A percentile compares a stretch with the other conserved stretches of the same genome.
Conservation (phyloP, 2,888 invertebrate species). For the Argyresthia albistria region DNA sequence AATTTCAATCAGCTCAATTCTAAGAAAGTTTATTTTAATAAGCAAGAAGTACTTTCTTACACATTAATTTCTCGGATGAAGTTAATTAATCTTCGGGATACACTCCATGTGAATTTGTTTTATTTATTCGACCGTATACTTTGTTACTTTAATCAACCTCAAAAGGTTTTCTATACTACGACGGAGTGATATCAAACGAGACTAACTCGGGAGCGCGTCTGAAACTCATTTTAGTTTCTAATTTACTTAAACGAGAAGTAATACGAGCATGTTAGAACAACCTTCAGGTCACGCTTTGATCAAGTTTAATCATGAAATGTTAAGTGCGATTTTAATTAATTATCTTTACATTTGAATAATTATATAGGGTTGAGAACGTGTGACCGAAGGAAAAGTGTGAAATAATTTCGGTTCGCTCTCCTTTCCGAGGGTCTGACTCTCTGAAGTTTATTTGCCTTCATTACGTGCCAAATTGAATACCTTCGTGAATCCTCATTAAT, state of each 20-base stretch:
- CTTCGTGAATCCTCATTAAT: slow-evolving; percentile 64
- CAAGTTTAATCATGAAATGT: slow-evolving; percentile 13
- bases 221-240: slow-evolving; percentile 19
- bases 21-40: no score
- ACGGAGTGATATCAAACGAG: slow-evolving; percentile 10
- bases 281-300: slow-evolving; percentile 39
- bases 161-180: slow-evolving; percentile 25
- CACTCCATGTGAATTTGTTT: slow-evolving; percentile 15
- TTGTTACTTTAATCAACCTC: slow-evolving; percentile 39
- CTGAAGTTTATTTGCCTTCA: no score
- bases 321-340: slow-evolving; percentile 37
- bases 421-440: no score
- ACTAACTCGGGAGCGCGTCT: not conserved
- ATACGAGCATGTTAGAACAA: slow-evolving; percentile 11
- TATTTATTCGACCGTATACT: slow-evolving; percentile 33
- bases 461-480: slow-evolving; percentile 26
- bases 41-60: slow-evolving; percentile 7
- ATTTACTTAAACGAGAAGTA: slow-evolving; percentile 23
- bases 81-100: slow-evolving; percentile 14
- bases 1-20: no score
- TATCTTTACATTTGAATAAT: not conserved
- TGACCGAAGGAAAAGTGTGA: no score
- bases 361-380: no score
- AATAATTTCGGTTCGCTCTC: no score
- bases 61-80: slow-evolving; percentile 21